A percentile compares a stretch with the other conserved stretches of the same genome.
These are phyloP conservation scores for Oryctes rhinoceros DNA, from an alignment of 1,140 invertebrate genomes.

Conservation along the genomic window DNA sequence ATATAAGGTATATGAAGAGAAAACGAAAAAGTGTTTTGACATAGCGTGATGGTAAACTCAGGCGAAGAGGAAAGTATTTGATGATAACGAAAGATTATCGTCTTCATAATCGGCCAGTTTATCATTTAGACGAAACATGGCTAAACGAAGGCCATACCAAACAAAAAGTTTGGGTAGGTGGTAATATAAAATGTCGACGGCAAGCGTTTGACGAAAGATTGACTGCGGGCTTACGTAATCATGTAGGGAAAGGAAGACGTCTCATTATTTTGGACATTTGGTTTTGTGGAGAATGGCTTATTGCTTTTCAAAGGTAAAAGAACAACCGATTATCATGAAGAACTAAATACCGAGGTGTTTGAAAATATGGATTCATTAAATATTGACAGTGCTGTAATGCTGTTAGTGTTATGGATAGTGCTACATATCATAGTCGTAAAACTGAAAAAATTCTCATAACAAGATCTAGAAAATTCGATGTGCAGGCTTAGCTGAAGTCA, in stretches of 20 bases:
- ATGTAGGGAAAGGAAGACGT: constrained; percentile 47
- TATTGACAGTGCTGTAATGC: constrained; percentile 42
- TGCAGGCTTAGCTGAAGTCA: no score
- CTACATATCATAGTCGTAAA: no score
- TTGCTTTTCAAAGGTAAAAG: constrained; percentile 43
- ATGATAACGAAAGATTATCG: constrained; percentile 42
- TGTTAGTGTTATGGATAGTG: background rate
- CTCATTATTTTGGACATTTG: constrained; percentile 47
- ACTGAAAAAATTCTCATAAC: no score
- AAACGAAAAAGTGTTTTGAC: no score
- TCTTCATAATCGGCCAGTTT: constrained; percentile 43
- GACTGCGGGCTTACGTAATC: constrained; percentile 45
- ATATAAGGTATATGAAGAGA: no score
- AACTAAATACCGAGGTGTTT: constrained; percentile 48
- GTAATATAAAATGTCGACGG: constrained; percentile 42
- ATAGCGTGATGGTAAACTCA: background rate
- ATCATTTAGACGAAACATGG: constrained; percentile 50
- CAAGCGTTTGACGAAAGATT: constrained; percentile 45
- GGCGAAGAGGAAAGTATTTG: constrained; percentile 44
- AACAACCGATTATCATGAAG: constrained; percentile 48
- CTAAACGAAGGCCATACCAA: constrained; percentile 49
- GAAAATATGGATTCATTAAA: constrained; percentile 47
- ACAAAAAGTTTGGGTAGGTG: constrained; percentile 48
- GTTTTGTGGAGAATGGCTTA: constrained; percentile 46
- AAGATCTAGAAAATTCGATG: no score